Percentiles rank a stretch among this genome's conserved stretches.
These are phyloP conservation scores for Acrocyrtus sp. DNA, from an alignment of 2,888 invertebrate species.

Conservation along the genomic window DNA sequence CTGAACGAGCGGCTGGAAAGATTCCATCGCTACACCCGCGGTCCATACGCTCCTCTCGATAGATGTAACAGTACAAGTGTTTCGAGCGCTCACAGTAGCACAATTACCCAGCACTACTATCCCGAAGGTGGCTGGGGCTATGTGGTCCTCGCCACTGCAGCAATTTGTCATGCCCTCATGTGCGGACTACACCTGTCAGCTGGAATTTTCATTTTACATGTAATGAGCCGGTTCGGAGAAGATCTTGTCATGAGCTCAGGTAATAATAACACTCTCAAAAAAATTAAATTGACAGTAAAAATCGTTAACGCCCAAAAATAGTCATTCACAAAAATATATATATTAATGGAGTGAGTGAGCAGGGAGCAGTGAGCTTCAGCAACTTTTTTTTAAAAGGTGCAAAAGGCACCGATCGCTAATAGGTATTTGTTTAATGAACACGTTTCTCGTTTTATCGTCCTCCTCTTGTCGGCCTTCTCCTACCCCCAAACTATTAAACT, in stretches of 20 bases:
- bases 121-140: conserved; percentile 62
- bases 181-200: conserved; percentile 58
- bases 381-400: too few species aligned
- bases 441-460: background rate
- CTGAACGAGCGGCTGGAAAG: conserved; percentile 35
- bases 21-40: conserved; percentile 52
- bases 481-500: background rate
- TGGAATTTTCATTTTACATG: conserved; percentile 49
- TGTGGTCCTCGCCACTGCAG: conserved; percentile 56
- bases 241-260: conserved; percentile 52
- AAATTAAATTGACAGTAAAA: background rate
- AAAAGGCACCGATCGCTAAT: background rate
- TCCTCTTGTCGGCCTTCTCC: too few species aligned
- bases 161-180: conserved; percentile 58
- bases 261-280: conserved; percentile 32
- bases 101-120: conserved; percentile 60
- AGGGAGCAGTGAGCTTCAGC: too few species aligned
- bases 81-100: conserved; percentile 53
- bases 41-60: conserved; percentile 56
- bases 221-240: conserved; percentile 42
- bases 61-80: conserved; percentile 56
- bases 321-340: too few species aligned
- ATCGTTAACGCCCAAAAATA: too few species aligned
- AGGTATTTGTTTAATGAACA: background rate
- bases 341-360: too few species aligned